Evolutionary conservation across 2,113 vertebrate genomes (phyloP).

Genomic region (Ictidomys tridecemlineatus): DNA sequence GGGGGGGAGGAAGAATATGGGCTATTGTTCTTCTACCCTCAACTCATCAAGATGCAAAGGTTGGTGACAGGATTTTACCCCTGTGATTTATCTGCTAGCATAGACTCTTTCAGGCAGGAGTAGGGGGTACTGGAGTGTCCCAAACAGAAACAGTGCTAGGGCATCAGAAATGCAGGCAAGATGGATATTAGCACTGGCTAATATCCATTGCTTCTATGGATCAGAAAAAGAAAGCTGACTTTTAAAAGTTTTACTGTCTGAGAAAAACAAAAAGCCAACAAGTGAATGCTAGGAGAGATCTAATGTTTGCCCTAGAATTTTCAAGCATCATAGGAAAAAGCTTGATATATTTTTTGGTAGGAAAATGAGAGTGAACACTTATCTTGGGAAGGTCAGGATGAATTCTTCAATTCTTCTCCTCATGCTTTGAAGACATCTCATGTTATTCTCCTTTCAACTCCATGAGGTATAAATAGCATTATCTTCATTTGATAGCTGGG

Average conservation of each 20-base stretch:
- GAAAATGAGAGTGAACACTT: neutral
- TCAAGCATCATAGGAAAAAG: neutral
- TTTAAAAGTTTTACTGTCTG: conserved; percentile 35
- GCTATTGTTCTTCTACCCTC: neutral
- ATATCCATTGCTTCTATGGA: neutral
- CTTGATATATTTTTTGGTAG: conserved; percentile 4
- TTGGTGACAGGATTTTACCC: neutral
- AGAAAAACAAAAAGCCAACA: conserved; percentile 13
- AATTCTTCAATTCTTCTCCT: neutral
- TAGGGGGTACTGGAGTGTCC: neutral
- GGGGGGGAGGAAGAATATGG: neutral
- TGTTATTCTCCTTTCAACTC: neutral
- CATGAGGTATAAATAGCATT: neutral
- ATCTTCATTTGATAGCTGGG: neutral
- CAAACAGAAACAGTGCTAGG: neutral
- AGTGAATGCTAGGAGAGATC: neutral
- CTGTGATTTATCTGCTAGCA: neutral
- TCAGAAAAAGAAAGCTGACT: neutral
- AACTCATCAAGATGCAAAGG: neutral
- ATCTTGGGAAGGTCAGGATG: neutral
- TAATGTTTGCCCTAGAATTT: conserved; percentile 29
- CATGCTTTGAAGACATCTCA: neutral
- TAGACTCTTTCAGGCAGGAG: neutral
- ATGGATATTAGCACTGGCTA: neutral
- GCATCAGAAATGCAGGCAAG: neutral